Percentiles rank a stretch among this genome's conserved stretches.
Evolutionary conservation across 1,140 invertebrate genomes (phyloP).

Genomic region (Hycleus phaleratus): DNA sequence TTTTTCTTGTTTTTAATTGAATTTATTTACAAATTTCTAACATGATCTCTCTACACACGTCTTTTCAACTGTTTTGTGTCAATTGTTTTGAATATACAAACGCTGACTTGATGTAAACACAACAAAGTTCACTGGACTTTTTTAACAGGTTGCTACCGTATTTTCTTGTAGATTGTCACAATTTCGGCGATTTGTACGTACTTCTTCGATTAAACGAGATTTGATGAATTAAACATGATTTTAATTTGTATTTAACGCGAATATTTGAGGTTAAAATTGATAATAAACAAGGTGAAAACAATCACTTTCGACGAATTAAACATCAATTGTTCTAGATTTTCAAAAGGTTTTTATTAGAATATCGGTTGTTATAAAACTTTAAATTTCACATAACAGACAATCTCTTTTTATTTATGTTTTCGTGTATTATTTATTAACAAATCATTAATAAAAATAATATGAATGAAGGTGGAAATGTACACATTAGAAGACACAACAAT

Average conservation of each 20-base stretch:
- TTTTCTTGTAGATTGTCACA: too few relatives aligned
- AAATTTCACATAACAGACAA: conserved; percentile 3
- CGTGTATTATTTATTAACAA: conserved; percentile 4
- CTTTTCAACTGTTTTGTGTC: background rate
- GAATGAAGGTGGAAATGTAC: conserved; percentile 10
- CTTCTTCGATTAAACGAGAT: background rate
- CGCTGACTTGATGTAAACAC: conserved; percentile 22
- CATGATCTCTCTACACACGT: too few relatives aligned
- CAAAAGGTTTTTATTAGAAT: background rate
- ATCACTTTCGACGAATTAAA: background rate
- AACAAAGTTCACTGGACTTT: conserved; percentile 26
- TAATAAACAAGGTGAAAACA: background rate
- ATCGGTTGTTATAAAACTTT: background rate
- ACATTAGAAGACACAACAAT: conserved; percentile 12
- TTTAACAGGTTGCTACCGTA: conserved; percentile 32
- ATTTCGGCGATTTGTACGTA: conserved; percentile 8
- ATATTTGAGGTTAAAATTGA: conserved; percentile 6
- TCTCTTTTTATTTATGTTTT: background rate
- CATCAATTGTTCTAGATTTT: background rate
- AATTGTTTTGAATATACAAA: background rate
- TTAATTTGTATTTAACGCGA: background rate
- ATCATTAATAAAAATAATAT: background rate
- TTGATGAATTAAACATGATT: conserved; percentile 15
- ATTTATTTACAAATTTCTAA: background rate
- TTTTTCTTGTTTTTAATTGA: background rate